Evolutionary conservation across 2,113 vertebrate genomes (phyloP), one percentile per base, ranked within the genome.

Genomic region (Elephas maximus): DNA sequence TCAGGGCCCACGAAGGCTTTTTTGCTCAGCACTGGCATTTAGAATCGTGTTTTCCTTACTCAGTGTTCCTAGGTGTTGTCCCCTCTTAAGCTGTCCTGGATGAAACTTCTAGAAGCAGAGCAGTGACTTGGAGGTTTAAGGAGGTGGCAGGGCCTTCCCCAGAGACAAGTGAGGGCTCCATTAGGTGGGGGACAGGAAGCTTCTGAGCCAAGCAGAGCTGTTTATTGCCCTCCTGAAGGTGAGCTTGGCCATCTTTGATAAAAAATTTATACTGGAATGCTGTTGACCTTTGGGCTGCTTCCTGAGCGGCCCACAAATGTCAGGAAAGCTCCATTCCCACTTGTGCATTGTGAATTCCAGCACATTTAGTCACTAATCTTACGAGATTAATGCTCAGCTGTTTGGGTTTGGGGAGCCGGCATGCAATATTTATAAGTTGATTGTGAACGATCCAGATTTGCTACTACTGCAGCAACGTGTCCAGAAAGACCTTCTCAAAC

Each of bases 251-350:
- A 84, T 95, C 94, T 93, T 90, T 91, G 87, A 97, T 98, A 95
- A 97, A 98, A 98, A 97, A 98, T 97, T 94, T 98, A 98, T 97
- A 67, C 63, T 3, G 60, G 87, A 87, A 53, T 37, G 60, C 93
- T 0, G 1, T 77, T 11, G 17, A 93, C 96, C 90, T 98, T 98
- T 97, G n/a, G 48, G n/a, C 84, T 91, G 88, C 93, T 95, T 95
- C 73, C 95, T 96, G 93, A 77, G 79, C 17, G 93, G 81, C 94
- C 78, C 87, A 7, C 51, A 37, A 95, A 93, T 79, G 21, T 98
- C 98, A 96, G 33, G 76, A 91, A 69, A 83, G 51, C 94, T 90
- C 48, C 1, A 0, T 77, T 90, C 67, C 78, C 84, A 0, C 67
- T 81, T 91, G 91, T 88, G 96, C 69, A 5, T 74, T 10, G 90